phyloP scores from a whole-genome alignment of 2,113 vertebrate species.

The Poicephalus meyeri region DNA sequence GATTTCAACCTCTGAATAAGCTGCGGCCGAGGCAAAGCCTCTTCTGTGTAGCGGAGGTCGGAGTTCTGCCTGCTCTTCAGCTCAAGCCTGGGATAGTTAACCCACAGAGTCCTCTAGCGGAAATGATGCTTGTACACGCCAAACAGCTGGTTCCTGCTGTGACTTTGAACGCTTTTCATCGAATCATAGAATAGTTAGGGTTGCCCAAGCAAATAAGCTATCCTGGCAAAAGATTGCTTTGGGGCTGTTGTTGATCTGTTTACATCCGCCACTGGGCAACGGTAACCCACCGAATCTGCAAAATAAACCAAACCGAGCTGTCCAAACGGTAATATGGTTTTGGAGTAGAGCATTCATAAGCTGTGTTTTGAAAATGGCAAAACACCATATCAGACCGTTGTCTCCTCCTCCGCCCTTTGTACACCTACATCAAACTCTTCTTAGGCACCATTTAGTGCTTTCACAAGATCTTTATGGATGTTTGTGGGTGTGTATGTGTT shows the following conservation, averaged over 20 bases:
- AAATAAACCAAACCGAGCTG: background rate
- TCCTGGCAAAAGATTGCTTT: background rate
- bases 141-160: background rate
- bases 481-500: background rate
- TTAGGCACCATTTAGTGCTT: background rate
- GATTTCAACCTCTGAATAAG: background rate
- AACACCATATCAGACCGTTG: rapidly evolving
- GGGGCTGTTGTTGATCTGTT: background rate
- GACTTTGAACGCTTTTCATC: background rate
- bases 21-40: background rate
- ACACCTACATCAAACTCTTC: background rate
- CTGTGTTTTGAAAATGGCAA: background rate
- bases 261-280: rapidly evolving
- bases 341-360: background rate
- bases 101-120: background rate
- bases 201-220: background rate
- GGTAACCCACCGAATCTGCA: background rate
- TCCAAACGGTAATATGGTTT: background rate
- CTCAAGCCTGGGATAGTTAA: background rate
- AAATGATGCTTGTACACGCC: background rate
- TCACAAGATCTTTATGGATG: too few species aligned
- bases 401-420: background rate
- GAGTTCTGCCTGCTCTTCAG: background rate
- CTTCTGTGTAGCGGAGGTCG: rapidly evolving
- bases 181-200: too few species aligned